Percentiles rank a stretch among this genome's conserved stretches.
These are phyloP conservation scores for Schizaphis graminum DNA, from an alignment of 2,888 invertebrate species.

Conservation along the genomic window DNA sequence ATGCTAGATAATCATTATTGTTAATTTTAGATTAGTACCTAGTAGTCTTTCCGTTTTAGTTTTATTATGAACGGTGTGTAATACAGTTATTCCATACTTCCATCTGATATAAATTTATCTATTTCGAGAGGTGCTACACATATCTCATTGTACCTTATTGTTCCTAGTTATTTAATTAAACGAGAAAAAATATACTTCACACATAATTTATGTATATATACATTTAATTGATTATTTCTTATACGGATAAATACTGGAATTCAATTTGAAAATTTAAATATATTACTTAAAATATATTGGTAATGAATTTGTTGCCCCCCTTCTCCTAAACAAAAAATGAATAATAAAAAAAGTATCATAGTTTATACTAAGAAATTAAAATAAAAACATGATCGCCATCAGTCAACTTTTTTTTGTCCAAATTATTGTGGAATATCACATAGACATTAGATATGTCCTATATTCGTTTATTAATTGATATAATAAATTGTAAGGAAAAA, in stretches of 20 bases:
- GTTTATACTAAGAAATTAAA: background rate
- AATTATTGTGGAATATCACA: background rate
- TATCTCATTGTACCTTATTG: conserved; percentile 12
- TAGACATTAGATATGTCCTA: background rate
- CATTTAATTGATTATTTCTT: background rate
- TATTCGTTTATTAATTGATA: background rate
- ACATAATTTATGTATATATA: background rate
- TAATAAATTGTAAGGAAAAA: background rate
- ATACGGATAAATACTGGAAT: background rate
- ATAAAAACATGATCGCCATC: background rate
- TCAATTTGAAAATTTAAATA: background rate
- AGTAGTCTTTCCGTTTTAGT: background rate
- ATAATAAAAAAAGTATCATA: background rate
- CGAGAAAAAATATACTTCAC: background rate
- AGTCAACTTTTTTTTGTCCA: background rate
- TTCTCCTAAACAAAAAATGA: background rate
- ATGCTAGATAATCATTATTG: conserved; percentile 10
- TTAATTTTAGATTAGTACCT: background rate
- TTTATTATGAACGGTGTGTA: background rate
- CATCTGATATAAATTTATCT: background rate
- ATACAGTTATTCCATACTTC: background rate
- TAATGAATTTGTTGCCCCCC: background rate
- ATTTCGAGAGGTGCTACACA: background rate
- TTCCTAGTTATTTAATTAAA: conserved; percentile 10
- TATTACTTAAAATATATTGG: background rate